A percentile compares a stretch with the other conserved stretches of the same genome.
Evolutionary conservation across 2,888 invertebrate genomes (phyloP).

Genomic region (Aplocera efformata): DNA sequence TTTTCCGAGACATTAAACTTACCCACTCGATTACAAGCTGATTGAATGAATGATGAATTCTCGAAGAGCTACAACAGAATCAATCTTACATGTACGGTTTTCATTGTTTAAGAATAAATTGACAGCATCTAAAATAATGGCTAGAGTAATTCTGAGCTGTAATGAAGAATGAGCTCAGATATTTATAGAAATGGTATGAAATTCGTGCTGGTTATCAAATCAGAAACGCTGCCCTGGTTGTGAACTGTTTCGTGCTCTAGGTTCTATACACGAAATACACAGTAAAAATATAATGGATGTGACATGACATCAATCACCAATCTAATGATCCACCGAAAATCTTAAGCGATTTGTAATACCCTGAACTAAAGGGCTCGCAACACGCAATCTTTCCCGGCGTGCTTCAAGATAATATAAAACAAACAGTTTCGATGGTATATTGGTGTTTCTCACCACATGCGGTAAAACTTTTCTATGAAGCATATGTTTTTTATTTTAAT

Average conservation of each 20-base stretch:
- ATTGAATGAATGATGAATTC: constrained; percentile 5
- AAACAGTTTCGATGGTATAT: too few relatives aligned
- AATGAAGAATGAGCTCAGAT: too few relatives aligned
- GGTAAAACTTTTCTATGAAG: too few relatives aligned
- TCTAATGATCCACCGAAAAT: constrained; percentile 31
- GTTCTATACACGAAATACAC: constrained; percentile 19
- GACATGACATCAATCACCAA: constrained; percentile 35
- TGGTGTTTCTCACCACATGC: too few relatives aligned
- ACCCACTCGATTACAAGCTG: constrained; percentile 1
- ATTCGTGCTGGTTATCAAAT: neutral
- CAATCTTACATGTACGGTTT: neutral
- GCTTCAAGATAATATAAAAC: neutral
- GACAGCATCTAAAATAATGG: too few relatives aligned
- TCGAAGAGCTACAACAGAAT: neutral
- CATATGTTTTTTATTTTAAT: constrained; percentile 11
- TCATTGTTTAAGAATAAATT: neutral
- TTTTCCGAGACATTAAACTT: neutral
- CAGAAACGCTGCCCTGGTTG: neutral
- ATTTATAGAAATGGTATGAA: too few relatives aligned
- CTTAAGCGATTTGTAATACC: constrained; percentile 36
- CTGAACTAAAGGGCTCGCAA: constrained; percentile 30
- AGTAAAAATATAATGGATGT: constrained; percentile 32
- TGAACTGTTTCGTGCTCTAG: constrained; percentile 14
- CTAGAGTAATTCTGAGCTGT: neutral
- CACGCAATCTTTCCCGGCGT: constrained; percentile 31